A percentile compares a stretch with the other conserved stretches of the same genome.
These are phyloP conservation scores for Selenia dentaria DNA, from an alignment of 2,888 invertebrate species.

Conservation along the genomic window DNA sequence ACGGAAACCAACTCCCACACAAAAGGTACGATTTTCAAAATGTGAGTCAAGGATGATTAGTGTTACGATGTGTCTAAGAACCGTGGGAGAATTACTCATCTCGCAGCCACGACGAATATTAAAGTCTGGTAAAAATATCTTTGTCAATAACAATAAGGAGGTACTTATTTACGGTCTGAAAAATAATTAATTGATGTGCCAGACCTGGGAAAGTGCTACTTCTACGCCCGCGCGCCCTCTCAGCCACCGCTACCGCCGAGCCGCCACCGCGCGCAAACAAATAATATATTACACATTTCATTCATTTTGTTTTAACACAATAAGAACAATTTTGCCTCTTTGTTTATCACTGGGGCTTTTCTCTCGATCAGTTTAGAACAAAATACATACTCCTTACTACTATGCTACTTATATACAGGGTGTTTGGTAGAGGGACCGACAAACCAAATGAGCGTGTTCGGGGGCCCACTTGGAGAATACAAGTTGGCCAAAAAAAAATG, in stretches of 20 bases:
- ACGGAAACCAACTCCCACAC: conserved; percentile 73
- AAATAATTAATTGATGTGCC: conserved; percentile 45
- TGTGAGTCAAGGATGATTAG: conserved; percentile 79
- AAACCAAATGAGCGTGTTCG: too few species aligned
- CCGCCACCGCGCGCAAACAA: conserved; percentile 30
- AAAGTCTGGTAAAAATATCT: conserved; percentile 45
- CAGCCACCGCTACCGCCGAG: conserved; percentile 28
- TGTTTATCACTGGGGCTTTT: conserved; percentile 44
- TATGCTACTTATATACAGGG: too few species aligned
- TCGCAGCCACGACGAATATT: conserved; percentile 52
- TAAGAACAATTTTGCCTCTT: conserved; percentile 46
- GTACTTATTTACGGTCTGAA: conserved; percentile 37
- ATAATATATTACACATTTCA: conserved; percentile 53
- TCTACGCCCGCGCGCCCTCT: conserved; percentile 29
- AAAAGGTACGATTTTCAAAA: conserved; percentile 79
- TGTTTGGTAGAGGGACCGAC: too few species aligned
- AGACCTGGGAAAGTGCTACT: conserved; percentile 50
- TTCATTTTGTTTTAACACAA: conserved; percentile 55
- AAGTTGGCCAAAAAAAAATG: too few species aligned
- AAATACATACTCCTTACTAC: too few species aligned
- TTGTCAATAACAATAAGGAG: conserved; percentile 48
- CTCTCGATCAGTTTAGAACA: too few species aligned
- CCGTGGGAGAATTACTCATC: conserved; percentile 71
- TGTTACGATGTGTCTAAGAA: conserved; percentile 63
- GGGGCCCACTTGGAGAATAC: too few species aligned